Conservation (phyloP, 2,113 vertebrate species). For the Isurus oxyrinchus region DNA sequence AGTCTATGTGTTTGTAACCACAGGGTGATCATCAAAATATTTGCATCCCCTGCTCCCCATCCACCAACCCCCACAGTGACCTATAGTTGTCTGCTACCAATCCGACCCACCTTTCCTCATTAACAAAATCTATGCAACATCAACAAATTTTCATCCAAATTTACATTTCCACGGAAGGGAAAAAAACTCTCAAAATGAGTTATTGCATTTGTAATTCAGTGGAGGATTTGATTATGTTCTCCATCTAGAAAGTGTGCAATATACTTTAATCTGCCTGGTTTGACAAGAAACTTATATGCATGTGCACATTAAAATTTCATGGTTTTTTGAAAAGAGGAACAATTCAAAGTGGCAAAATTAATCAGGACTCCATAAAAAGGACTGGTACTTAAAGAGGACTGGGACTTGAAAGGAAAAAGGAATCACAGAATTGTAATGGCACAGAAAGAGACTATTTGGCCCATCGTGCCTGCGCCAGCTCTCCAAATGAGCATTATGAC, state of each 20-base stretch:
- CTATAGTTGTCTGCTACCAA: too few species aligned
- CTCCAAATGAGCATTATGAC: too few species aligned
- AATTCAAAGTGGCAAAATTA: conserved; percentile 15
- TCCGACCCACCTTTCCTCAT: too few species aligned
- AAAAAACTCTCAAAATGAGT: not conserved
- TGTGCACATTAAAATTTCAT: conserved; percentile 13
- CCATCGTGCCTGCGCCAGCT: too few species aligned
- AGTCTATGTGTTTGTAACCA: too few species aligned
- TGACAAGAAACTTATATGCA: not conserved
- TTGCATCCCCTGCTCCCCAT: too few species aligned
- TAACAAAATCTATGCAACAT: not conserved
- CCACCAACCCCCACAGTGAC: too few species aligned
- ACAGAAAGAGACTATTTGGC: too few species aligned
- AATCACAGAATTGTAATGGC: not conserved
- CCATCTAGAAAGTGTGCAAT: not conserved
- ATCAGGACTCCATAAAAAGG: not conserved
- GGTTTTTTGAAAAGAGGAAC: not conserved
- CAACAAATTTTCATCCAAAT: not conserved
- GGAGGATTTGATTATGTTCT: not conserved
- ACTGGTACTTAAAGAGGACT: not conserved
- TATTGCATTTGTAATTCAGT: not conserved
- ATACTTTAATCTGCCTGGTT: not conserved
- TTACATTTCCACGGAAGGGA: not conserved
- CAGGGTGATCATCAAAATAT: too few species aligned
- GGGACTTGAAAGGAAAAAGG: not conserved